Evolutionary conservation across 1,140 invertebrate genomes (phyloP).

Genomic region (Psilanteris sp.): DNA sequence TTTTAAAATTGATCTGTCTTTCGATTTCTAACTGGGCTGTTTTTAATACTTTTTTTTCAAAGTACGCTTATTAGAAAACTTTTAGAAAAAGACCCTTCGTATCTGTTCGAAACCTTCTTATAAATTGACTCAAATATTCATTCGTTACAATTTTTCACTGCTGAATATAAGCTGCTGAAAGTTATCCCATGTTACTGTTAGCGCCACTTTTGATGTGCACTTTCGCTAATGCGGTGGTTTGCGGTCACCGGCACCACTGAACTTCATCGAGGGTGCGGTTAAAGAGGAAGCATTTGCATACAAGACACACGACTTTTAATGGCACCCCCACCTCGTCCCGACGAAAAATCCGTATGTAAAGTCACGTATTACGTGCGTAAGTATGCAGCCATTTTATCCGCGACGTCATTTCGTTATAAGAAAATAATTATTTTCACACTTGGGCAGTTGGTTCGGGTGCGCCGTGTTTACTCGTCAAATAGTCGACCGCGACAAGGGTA

Average conservation of each 20-base stretch:
- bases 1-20: too few species aligned
- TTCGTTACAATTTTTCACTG: constrained; percentile 15
- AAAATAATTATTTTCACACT: constrained; percentile 60
- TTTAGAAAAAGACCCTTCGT: too few species aligned
- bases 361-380: constrained; percentile 57
- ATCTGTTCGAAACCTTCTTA: background rate
- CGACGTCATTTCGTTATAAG: constrained; percentile 33
- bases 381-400: constrained; percentile 37
- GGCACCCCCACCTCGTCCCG: constrained; percentile 1
- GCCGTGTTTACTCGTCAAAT: too few species aligned
- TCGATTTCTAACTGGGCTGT: too few species aligned
- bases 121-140: constrained; percentile 45
- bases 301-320: constrained; percentile 52
- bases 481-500: too few species aligned
- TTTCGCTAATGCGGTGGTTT: constrained; percentile 62
- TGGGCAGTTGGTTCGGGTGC: too few species aligned
- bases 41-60: too few species aligned
- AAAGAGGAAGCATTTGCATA: constrained; percentile 53
- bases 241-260: constrained; percentile 47
- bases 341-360: constrained; percentile 38
- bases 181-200: constrained; percentile 55
- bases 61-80: too few species aligned
- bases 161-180: constrained; percentile 26
- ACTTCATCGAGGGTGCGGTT: constrained; percentile 58
- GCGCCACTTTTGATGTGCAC: constrained; percentile 60